phyloP scores from a whole-genome alignment of 2,113 vertebrate genomes.

The Ageneiosus marmoratus region DNA sequence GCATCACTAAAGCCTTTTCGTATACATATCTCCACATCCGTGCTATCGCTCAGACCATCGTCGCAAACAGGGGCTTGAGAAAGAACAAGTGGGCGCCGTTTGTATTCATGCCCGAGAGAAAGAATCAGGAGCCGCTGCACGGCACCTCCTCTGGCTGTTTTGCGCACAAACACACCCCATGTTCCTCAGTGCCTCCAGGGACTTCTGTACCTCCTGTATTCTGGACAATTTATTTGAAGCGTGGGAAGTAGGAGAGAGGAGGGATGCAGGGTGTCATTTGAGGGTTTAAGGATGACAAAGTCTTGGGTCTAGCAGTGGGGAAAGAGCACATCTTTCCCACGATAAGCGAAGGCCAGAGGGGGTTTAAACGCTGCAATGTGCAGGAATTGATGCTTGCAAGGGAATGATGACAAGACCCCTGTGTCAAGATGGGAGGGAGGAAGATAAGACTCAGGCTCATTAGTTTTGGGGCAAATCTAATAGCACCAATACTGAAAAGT shows the following conservation, averaged over 20 bases:
- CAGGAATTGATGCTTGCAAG: constrained; percentile 38
- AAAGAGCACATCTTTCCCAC: constrained; percentile 57
- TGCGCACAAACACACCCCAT: constrained; percentile 23
- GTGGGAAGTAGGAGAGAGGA: constrained; percentile 58
- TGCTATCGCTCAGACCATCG: constrained; percentile 78
- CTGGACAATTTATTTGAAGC: constrained; percentile 77
- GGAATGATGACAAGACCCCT: constrained; percentile 45
- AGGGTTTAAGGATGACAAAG: constrained; percentile 76
- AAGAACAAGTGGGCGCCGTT: constrained; percentile 77
- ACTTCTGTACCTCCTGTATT: constrained; percentile 68
- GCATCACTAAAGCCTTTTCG: constrained; percentile 51
- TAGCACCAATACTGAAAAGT: constrained; percentile 46
- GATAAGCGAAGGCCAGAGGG: constrained; percentile 41
- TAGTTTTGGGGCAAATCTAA: constrained; percentile 56
- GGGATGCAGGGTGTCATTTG: constrained; percentile 71
- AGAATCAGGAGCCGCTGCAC: constrained; percentile 62
- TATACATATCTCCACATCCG: constrained; percentile 56
- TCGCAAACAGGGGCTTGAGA: constrained; percentile 71
- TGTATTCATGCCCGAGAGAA: constrained; percentile 55
- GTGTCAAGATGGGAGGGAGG: constrained; percentile 45
- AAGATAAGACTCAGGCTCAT: constrained; percentile 51
- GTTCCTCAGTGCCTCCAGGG: constrained; percentile 47
- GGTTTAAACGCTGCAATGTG: constrained; percentile 38
- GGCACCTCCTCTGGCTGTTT: neutral
- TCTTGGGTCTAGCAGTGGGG: constrained; percentile 60